Evolutionary conservation across 2,113 vertebrate species (phyloP), one percentile per base, ranked within the genome.

Genomic region (Dasyprocta punctata): DNA sequence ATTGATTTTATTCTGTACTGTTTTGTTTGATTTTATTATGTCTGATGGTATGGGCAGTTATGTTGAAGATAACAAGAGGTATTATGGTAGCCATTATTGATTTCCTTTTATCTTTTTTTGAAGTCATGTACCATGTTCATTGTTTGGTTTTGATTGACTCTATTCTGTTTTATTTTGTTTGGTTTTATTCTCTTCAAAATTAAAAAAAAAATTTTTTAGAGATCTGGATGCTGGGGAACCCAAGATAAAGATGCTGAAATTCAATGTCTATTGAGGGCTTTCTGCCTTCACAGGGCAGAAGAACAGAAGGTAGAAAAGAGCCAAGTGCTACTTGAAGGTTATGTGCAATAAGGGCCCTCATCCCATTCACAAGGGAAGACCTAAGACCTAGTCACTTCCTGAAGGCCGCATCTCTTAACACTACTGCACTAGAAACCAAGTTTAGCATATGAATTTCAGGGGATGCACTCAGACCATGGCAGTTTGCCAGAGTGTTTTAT

Each of bases 401-500:
- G 5, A 61, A 73, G 7, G 1, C 0, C 11, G 24, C 13, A 38
- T 1, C 52, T 82, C 16, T 73, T 73, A 19, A 36, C 61, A 63
- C 19, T 56, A 11, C 16, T 28, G 17, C 13, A 41, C 5, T 86
- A 33, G 16, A 63, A 30, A 47, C 86, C 20, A 33, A 41, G 12
- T 14, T 85, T 26, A 65, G 33, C n/a, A 9, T 13, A 52, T 19
- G 28, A n/a, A n/a, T 63, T 65, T 41, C 4, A 54, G 58, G n/a
- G 26, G 19, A 47, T 28, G 36, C 44, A 60, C 20, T 56, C 44
- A 89, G 47, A 63, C 22, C 33, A 41, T 13, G 86, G 56, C 24
- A 73, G 44, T 58, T 65, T 86, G 69, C 85, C 82, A 93, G 56
- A 24, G 11, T 83, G 90, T 71, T 95, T 96, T 54, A 96, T 84